Conservation (phyloP, 1,140 invertebrate species). For the Leptonema lineaticorne region DNA sequence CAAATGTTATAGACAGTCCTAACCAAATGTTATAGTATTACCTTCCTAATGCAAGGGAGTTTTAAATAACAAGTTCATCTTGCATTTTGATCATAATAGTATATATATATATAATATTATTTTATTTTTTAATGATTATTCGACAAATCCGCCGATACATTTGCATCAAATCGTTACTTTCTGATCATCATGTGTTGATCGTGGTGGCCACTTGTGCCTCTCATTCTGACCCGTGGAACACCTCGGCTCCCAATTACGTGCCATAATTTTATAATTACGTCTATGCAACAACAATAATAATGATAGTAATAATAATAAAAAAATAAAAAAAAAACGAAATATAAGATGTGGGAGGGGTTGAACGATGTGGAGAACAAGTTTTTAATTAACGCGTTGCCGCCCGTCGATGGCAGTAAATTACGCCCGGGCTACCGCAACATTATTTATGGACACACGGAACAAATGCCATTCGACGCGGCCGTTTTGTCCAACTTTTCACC, state of each 20-base stretch:
- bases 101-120: too few relatives aligned
- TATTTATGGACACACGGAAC: slow-evolving; percentile 33
- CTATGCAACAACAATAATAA: slow-evolving; percentile 40
- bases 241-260: slow-evolving; percentile 36
- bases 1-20: too few relatives aligned
- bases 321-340: too few relatives aligned
- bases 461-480: slow-evolving; percentile 34
- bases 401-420: slow-evolving; percentile 32
- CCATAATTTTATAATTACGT: slow-evolving; percentile 39
- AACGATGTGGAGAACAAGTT: slow-evolving; percentile 39
- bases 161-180: neutral
- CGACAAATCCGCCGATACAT: too few relatives aligned
- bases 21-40: too few relatives aligned
- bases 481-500: slow-evolving; percentile 24
- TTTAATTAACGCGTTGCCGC: slow-evolving; percentile 38
- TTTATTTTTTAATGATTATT: too few relatives aligned
- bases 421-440: slow-evolving; percentile 32
- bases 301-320: too few relatives aligned
- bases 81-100: too few relatives aligned
- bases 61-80: too few relatives aligned
- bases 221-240: slow-evolving; percentile 11
- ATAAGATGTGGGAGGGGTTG: too few relatives aligned
- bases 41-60: too few relatives aligned
- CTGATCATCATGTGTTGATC: neutral
- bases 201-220: neutral